These are phyloP conservation scores for Mungos mungo DNA, from an alignment of 2,113 vertebrate genomes.

Conservation along the genomic window DNA sequence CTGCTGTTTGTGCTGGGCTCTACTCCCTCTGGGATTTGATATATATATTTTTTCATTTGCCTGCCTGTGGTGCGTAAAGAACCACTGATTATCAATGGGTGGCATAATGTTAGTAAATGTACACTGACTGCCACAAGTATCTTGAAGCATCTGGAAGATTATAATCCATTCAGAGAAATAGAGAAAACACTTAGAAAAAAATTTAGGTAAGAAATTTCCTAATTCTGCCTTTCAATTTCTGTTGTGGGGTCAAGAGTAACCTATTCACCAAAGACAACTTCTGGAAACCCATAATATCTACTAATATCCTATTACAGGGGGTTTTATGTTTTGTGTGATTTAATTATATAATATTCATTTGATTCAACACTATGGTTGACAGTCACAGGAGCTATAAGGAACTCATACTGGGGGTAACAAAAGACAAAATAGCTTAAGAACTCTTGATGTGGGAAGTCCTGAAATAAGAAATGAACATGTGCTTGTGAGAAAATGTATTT, in stretches of 20 bases:
- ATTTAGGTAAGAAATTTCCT: neutral
- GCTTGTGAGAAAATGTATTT: neutral
- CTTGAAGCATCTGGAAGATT: neutral
- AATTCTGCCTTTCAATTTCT: constrained; percentile 32
- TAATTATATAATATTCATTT: constrained; percentile 34
- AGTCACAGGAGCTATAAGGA: neutral
- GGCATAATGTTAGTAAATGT: constrained; percentile 16
- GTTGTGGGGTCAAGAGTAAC: constrained; percentile 3
- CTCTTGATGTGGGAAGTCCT: neutral
- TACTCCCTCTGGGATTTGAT: neutral
- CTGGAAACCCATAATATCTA: constrained; percentile 15
- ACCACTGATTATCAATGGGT: neutral
- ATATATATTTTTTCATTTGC: neutral
- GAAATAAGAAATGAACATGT: neutral
- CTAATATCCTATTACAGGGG: neutral
- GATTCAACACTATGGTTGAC: neutral
- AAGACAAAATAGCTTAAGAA: constrained; percentile 19
- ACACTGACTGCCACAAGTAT: neutral
- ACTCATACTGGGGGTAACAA: neutral
- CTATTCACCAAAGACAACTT: constrained; percentile 11
- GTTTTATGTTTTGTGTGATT: constrained; percentile 15
- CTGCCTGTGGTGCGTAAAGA: neutral
- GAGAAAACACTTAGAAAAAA: neutral
- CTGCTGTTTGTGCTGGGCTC: neutral
- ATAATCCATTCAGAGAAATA: neutral